Evolutionary conservation across 2,888 invertebrate species (phyloP), one percentile per base, ranked within the genome.

Genomic region (Polymixis lichenea): DNA sequence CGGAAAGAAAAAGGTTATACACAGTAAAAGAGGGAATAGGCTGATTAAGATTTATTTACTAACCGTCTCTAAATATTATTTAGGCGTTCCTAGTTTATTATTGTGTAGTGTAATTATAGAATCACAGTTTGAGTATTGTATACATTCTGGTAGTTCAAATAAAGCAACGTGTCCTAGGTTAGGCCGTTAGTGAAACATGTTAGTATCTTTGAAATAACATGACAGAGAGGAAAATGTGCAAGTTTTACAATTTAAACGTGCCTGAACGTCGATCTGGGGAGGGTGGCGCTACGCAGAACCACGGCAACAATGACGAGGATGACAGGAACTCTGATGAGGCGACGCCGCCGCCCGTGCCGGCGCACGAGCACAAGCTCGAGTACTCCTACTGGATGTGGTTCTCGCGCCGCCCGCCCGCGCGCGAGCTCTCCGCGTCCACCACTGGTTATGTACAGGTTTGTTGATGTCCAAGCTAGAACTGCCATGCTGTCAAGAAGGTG

Each of bases 321-420:
- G 94, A 94, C 7, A 91, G 95, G 82, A 92, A 92, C 76, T 84
- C 90, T 38, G 95, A 95, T 13, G 95, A 95, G 66, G 92, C 94
- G 66, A 84, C 91, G 79, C 92, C 95, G 75, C 95, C 95, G 51
- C 91, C 92, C 80, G 98, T 98, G 92, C 98, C 98, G 78, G 97
- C 98, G 83, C 98, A 98, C 87, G 99, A 99, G 95, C 99, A 99
- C 95, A 98, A 98, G 94, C 97, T 99, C 90, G 99, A 99, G 95
- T 99, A 98, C 96, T 98, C 98, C 86, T 99, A 99, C 95, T 99
- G 99, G 95, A 97, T 99, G 94, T 99, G 99, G 99, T 99, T 98
- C 92, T 97, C 97, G 62, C 94, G 97, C 87, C 97, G 97, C 89
- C 97, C 97, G 55, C 95, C 96, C 81, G 92, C 96, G 84, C 93